Base-by-base conservation (phyloP, 2,888 invertebrate genomes). In the Smittia aterrima region DNA sequence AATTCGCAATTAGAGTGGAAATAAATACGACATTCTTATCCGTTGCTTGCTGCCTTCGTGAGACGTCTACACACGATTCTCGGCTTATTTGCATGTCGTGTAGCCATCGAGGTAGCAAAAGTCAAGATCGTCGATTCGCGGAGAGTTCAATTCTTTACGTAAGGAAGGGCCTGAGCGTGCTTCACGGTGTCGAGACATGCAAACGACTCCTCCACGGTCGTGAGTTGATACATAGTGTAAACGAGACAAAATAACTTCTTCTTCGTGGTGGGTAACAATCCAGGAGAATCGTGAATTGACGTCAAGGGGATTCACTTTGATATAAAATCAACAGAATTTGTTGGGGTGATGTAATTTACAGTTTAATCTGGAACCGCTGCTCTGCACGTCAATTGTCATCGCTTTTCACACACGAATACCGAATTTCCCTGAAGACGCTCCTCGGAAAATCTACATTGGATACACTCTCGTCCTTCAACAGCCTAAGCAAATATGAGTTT, bases 1-100 rank as follows among this genome's bases (percentile, higher is more conserved):
- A 71, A 71, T 71, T 53, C 27, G 53, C 71, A 71, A 71, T 71
- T 71, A 71, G 54, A 71, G 13, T 9, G 18, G 38, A 67, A 67
- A 40, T 67, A 67, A 67, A 67, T 27, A 64, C 24, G 27, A 47
- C 18, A 18, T 47, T 47, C 18, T 47, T 47, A 13, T 47, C 53
- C 53, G 53, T 47, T 32, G 32, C 32, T 32, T 32, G 32, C 9
- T 32, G 32, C 32, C 32, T 32, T 32, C 32, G 32, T 32, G 32
- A 32, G 32, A 3, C 32, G 32, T 32, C 32, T 32, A 32, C 32
- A 32, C 32, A 32, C 32, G 32, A 32, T 32, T 6, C 32, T 32
- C 32, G 32, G 32, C 32, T 32, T 32, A 32, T 32, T 32, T 32
- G 32, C 32, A 32, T 32, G 32, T 32, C 32, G 32, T 3, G 32